These are phyloP conservation scores for Xenentodon cancila DNA, from an alignment of 2,797 vertebrate species.

Conservation along the genomic window DNA sequence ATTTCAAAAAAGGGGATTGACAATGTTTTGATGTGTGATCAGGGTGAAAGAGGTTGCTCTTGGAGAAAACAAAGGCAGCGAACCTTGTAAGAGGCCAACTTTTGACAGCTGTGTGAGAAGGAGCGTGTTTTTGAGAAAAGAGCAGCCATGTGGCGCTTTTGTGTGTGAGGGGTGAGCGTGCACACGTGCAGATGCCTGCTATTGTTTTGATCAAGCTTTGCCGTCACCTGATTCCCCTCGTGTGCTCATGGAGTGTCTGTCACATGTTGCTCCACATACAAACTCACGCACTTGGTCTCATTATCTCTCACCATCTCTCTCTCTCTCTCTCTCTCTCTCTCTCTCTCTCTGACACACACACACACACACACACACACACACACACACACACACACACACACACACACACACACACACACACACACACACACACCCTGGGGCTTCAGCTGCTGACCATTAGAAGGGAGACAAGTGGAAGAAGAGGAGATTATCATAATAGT, in stretches of 20 bases:
- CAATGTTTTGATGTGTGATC: conserved; percentile 36
- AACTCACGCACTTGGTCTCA: conserved; percentile 3
- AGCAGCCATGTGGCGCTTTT: conserved; percentile 8
- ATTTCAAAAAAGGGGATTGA: no score
- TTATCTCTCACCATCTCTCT: conserved; percentile 1
- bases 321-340: no score
- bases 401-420: no score
- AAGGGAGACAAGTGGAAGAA: conserved; percentile 40
- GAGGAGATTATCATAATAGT: conserved; percentile 63
- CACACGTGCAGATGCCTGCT: conserved; percentile 45
- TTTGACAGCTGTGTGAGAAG: conserved; percentile 66
- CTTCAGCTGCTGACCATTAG: conserved; percentile 56
- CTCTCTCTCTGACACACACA: neutral
- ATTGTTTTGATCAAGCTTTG: conserved; percentile 68
- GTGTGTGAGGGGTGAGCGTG: conserved; percentile 12
- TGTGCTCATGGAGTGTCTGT: conserved; percentile 42
- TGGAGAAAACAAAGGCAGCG: conserved; percentile 46
- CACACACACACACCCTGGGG: conserved; percentile 2
- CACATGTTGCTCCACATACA: conserved; percentile 53
- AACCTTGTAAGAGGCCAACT: conserved; percentile 42
- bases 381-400: no score
- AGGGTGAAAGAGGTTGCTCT: conserved; percentile 42
- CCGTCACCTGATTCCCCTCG: conserved; percentile 63
- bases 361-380: no score
- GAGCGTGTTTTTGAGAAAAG: conserved; percentile 44